phyloP scores from a whole-genome alignment of 2,113 vertebrate species.

The Rhagologus leucostigma region DNA sequence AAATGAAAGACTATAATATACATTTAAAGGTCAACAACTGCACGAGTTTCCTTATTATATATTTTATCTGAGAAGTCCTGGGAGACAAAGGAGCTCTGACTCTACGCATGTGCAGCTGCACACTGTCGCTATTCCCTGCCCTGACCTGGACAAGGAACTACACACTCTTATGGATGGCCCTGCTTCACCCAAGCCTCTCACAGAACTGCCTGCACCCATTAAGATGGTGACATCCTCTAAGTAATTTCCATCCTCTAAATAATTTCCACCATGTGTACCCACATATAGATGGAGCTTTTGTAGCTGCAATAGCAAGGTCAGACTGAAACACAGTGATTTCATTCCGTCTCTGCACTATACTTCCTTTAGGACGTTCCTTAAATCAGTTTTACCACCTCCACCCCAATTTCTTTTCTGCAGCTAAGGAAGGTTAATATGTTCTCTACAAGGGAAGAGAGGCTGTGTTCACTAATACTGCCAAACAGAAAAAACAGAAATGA shows the following conservation, averaged over 20 bases:
- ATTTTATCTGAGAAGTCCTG: not conserved
- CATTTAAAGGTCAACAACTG: slow-evolving; percentile 53
- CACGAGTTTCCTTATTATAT: not conserved
- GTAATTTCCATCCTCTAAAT: not conserved
- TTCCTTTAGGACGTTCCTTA: not conserved
- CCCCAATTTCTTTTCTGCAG: not conserved
- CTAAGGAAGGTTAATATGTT: not conserved
- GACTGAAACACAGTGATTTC: not conserved
- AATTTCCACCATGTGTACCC: not conserved
- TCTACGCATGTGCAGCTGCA: not conserved
- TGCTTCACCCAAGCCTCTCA: not conserved
- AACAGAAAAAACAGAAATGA: not conserved
- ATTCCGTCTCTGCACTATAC: not conserved
- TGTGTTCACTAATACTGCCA: not conserved
- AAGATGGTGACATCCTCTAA: not conserved
- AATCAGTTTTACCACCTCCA: not conserved
- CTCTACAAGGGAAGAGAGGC: not conserved
- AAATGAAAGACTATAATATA: slow-evolving; percentile 30
- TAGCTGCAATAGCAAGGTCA: not conserved
- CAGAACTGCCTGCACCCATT: not conserved
- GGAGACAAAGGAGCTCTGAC: not conserved
- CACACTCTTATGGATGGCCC: not conserved
- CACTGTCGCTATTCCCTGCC: not conserved
- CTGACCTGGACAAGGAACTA: not conserved
- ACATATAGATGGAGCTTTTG: not conserved